phyloP scores from a whole-genome alignment of 1,140 invertebrate genomes.

The Spodoptera litura region DNA sequence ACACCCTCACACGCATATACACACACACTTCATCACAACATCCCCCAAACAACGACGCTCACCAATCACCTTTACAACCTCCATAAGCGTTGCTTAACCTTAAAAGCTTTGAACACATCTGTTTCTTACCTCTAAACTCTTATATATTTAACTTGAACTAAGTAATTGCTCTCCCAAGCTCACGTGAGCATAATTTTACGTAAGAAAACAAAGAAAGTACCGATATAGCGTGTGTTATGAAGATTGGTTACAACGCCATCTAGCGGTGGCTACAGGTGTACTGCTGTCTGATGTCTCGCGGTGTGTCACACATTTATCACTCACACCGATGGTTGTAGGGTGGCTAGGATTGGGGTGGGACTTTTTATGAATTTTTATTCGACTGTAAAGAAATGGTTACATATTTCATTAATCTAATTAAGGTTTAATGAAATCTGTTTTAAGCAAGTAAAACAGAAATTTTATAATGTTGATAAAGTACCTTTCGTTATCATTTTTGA shows the following conservation, averaged over 20 bases:
- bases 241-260: slow-evolving; percentile 28
- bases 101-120: neutral
- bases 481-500: too few species aligned
- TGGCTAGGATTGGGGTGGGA: neutral
- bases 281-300: slow-evolving; percentile 8
- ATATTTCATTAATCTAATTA: neutral
- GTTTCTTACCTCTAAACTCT: neutral
- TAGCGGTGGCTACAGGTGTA: slow-evolving; percentile 33
- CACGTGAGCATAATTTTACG: neutral
- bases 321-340: slow-evolving; percentile 25
- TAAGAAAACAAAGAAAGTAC: neutral
- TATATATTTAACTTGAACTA: slow-evolving; percentile 14
- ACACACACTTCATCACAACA: too few species aligned
- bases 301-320: slow-evolving; percentile 53
- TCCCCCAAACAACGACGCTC: too few species aligned
- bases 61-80: too few species aligned
- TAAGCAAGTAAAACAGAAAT: too few species aligned
- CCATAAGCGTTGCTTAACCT: too few species aligned
- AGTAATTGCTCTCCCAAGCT: slow-evolving; percentile 1
- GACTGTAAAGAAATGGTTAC: too few species aligned
- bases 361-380: neutral
- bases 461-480: too few species aligned
- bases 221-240: slow-evolving; percentile 7
- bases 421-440: too few species aligned
- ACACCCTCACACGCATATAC: too few species aligned